phyloP scores from a whole-genome alignment of 1,140 invertebrate genomes.

The Anastrepha obliqua region DNA sequence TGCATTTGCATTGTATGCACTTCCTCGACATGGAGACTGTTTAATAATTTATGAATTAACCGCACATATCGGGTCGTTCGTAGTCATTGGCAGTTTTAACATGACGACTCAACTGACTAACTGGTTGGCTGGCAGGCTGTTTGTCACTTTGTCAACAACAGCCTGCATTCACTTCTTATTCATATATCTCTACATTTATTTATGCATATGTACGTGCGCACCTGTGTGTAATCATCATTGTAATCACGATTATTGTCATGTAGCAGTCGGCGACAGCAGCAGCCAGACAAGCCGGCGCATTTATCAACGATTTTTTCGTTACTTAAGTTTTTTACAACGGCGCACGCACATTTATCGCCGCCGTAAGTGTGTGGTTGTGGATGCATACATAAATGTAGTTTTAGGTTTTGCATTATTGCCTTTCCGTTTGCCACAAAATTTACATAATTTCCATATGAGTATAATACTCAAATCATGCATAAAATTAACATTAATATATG shows the following conservation, averaged over 20 bases:
- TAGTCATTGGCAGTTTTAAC: constrained; percentile 18
- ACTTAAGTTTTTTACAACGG: not conserved
- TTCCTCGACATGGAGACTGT: constrained; percentile 19
- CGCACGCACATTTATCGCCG: not conserved
- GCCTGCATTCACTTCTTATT: constrained; percentile 5
- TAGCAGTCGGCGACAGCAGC: not conserved
- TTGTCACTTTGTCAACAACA: not conserved
- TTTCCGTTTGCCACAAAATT: constrained; percentile 45
- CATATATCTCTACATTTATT: not conserved
- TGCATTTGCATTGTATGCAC: constrained; percentile 33
- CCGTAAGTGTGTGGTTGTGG: not conserved
- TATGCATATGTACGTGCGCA: not conserved
- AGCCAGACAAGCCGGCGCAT: constrained; percentile 33
- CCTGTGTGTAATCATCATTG: not conserved
- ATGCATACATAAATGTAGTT: not conserved
- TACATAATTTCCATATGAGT: constrained; percentile 35
- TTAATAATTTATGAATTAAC: constrained; percentile 52
- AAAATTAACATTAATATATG: not conserved
- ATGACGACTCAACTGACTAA: not conserved
- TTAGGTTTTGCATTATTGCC: not conserved
- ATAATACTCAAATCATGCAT: not conserved
- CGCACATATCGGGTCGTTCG: not conserved
- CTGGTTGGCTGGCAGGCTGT: not conserved
- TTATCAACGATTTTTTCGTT: constrained; percentile 7
- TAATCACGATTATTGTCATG: constrained; percentile 29